Conservation (phyloP, 2,797 vertebrate genomes). For the Poeciliopsis presidionis region DNA sequence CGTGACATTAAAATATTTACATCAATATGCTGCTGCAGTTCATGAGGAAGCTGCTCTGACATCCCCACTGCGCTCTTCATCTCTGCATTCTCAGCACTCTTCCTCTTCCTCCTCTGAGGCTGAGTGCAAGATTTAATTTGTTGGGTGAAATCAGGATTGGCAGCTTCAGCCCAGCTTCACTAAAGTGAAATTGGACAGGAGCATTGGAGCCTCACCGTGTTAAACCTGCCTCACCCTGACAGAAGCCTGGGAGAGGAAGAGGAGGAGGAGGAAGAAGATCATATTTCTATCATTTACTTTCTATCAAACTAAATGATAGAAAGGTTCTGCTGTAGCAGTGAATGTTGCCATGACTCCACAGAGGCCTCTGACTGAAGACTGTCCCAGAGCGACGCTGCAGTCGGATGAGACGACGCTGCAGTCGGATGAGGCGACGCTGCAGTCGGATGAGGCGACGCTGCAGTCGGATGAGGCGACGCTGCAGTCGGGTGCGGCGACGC, state of each 20-base stretch:
- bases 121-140: slow-evolving; percentile 84
- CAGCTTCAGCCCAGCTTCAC: slow-evolving; percentile 83
- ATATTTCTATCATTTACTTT: slow-evolving; percentile 6
- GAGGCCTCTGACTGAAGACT: too few species aligned
- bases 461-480: too few species aligned
- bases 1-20: too few species aligned
- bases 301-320: too few species aligned
- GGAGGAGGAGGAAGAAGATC: slow-evolving; percentile 63
- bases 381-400: too few species aligned
- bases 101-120: slow-evolving; percentile 52
- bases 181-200: slow-evolving; percentile 87
- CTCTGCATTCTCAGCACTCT: slow-evolving; percentile 57
- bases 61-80: slow-evolving; percentile 22
- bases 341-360: too few species aligned
- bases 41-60: slow-evolving; percentile 67
- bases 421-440: too few species aligned
- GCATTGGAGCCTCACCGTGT: slow-evolving; percentile 85
- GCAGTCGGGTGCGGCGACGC: too few species aligned
- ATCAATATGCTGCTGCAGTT: slow-evolving; percentile 42
- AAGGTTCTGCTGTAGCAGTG: too few species aligned
- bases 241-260: slow-evolving; percentile 80
- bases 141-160: slow-evolving; percentile 87
- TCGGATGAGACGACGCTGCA: too few species aligned
- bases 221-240: slow-evolving; percentile 83
- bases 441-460: too few species aligned